Evolutionary conservation across 2,888 invertebrate species (phyloP), one percentile per base, ranked within the genome.

Genomic region (Caenorhabditis zanzibari): DNA sequence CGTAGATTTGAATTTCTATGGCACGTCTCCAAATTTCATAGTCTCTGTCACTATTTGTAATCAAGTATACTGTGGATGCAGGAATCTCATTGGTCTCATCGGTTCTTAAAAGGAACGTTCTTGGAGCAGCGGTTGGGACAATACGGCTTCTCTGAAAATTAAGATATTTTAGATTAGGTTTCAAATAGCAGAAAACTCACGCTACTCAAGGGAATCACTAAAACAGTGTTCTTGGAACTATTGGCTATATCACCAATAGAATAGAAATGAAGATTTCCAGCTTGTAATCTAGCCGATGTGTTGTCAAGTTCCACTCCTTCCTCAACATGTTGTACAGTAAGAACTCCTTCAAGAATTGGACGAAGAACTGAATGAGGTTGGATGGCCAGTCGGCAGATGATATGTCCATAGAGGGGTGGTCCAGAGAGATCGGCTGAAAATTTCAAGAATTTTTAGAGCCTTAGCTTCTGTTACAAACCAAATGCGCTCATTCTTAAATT

Each of bases 381-480:
- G 52, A 85, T 85, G 1, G 80, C 86, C 47, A 88, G 59, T 3
- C 88, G 83, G 66, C 86, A 88, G 38, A 88, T 83, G 19, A 88
- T 76, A 35, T 86, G 85, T 0, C 88, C 88, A 52, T 88, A 88
- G 19, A 88, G 82, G 12, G 88, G 88, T 56, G 88, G 88, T 22
- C 88, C 88, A 22, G 85, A 85, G 0, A 88, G 83, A 71, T 86
- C 87, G 24, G 87, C 86, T 88, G 76, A 56, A 86, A 64, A 19
- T 14, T 24, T 49, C 7, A 0, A 22, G 5, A 5, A 22, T 63
- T 26, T 12, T 44, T 49, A 16, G 7, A 22, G 16, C 19, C 4
- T 1, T 32, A 22, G 12, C 19, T 73, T 35, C 24, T 16, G 2
- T 22, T 22, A 1, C 12, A 63, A 54, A 88, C 87, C 88, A 59